Evolutionary conservation across 1,140 invertebrate species (phyloP), one percentile per base, ranked within the genome.

Genomic region (Nylanderia fulva): DNA sequence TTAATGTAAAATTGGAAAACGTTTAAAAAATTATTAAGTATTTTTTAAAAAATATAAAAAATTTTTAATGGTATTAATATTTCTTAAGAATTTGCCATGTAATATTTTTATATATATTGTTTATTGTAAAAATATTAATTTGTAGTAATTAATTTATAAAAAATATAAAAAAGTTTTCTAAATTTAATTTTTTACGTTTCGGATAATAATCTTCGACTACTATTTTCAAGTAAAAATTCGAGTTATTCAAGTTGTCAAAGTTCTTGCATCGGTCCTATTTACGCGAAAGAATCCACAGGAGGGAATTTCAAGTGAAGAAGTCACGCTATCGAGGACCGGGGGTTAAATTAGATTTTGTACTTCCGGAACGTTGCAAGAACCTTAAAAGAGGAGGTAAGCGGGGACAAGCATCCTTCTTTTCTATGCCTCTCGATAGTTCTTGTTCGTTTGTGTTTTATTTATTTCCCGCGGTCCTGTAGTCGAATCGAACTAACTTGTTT

Each of bases 281-380:
- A 64, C 87, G 54, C 52, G 75, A 42, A 58, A 74, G 85, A 29
- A 83, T 21, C 39, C 33, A 33, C 48, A 48, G 54, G 52, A 85
- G 48, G 45, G 64, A 83, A 72, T 60, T 88, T 71, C 76, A 52
- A 86, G 86, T 52, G 54, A 76, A 56, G 84, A 79, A 86, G 71
- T 52, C 54, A 27, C 54, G 74, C 85, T 80, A 88, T 85, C 80
- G 69, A n/a, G n/a, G 72, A 54, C 82, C 71, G 76, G 56, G 56
- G 86, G 72, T 66, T 85, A 91, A 91, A 92, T 91, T 91, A 91
- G 90, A 91, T 92, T 92, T 89, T 84, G 76, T 89, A 90, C 88
- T 92, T 91, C 85, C 86, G 86, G 85, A 52, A 89, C 86, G 85
- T 74, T 89, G 84, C 72, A 68, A 82, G 86, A 90, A 86, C 76